These are phyloP conservation scores for Phoxinus phoxinus DNA, from an alignment of 2,113 vertebrate species.

Conservation along the genomic window DNA sequence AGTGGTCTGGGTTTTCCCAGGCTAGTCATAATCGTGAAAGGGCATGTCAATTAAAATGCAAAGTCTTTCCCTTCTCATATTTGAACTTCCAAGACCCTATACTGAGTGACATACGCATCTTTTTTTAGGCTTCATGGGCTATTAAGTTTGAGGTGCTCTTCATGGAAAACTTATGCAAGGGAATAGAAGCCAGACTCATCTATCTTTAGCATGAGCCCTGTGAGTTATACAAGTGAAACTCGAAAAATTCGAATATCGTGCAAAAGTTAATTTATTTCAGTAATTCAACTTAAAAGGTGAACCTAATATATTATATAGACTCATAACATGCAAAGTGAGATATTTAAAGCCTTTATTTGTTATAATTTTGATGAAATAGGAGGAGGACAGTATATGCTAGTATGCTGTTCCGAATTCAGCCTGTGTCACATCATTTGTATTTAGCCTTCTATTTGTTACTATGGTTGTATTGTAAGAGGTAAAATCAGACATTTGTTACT, in stretches of 20 bases:
- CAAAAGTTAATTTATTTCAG: too few relatives aligned
- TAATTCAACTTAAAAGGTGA: too few relatives aligned
- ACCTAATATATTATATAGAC: too few relatives aligned
- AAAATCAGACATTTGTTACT: background rate
- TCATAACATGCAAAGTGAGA: too few relatives aligned
- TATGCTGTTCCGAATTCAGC: background rate
- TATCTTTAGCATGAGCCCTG: constrained; percentile 45
- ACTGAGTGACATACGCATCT: background rate
- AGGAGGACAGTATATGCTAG: background rate
- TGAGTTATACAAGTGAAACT: too few relatives aligned
- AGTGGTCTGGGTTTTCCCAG: too few relatives aligned
- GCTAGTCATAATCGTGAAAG: constrained; percentile 6
- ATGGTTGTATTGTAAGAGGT: background rate
- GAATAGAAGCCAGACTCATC: constrained; percentile 37
- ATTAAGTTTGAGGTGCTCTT: constrained; percentile 12
- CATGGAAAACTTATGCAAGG: constrained; percentile 1
- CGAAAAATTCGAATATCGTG: too few relatives aligned
- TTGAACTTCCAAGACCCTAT: background rate
- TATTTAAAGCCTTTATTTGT: too few relatives aligned
- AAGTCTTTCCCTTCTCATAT: background rate
- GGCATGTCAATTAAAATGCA: background rate
- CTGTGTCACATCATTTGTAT: background rate
- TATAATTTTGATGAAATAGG: too few relatives aligned
- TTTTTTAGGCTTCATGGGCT: constrained; percentile 13
- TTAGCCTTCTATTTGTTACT: background rate